These are phyloP conservation scores for Atrina japonica DNA, from an alignment of 2,888 invertebrate genomes.

Conservation along the genomic window DNA sequence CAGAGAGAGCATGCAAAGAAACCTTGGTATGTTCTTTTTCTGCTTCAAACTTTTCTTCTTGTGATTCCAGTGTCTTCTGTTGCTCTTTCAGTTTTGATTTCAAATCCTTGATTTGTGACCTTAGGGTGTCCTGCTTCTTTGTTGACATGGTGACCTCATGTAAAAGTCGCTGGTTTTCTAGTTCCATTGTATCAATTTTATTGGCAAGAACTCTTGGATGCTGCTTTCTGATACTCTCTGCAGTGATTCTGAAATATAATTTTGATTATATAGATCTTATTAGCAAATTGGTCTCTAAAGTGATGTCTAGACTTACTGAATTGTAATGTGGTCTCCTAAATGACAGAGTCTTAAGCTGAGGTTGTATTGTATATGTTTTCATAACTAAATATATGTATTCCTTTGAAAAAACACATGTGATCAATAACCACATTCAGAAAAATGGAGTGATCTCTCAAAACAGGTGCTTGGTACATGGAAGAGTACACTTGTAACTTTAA, in stretches of 20 bases:
- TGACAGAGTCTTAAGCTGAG: too few relatives aligned
- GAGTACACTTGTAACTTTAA: too few relatives aligned
- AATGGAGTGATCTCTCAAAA: too few relatives aligned
- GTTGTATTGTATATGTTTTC: too few relatives aligned
- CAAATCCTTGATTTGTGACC: conserved; percentile 43
- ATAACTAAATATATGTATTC: too few relatives aligned
- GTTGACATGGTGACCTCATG: conserved; percentile 39
- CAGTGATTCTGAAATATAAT: conserved; percentile 54
- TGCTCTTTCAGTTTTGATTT: conserved; percentile 35
- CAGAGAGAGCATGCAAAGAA: neutral
- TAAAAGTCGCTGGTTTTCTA: conserved; percentile 58
- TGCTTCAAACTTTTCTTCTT: neutral
- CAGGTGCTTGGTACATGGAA: too few relatives aligned
- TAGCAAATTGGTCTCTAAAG: neutral
- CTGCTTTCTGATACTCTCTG: conserved; percentile 65
- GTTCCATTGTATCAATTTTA: conserved; percentile 58
- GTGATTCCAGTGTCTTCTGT: conserved; percentile 15
- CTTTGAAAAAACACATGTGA: too few relatives aligned
- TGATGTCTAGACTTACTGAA: neutral
- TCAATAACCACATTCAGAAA: too few relatives aligned
- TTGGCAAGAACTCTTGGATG: conserved; percentile 68
- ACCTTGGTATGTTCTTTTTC: conserved; percentile 8
- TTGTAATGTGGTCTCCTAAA: too few relatives aligned
- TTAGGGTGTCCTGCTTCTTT: conserved; percentile 44
- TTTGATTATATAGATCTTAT: neutral